Percentiles rank a stretch among this genome's conserved stretches.
Evolutionary conservation across 2,797 vertebrate species (phyloP).

Genomic region (Urocyon cinereoargenteus): DNA sequence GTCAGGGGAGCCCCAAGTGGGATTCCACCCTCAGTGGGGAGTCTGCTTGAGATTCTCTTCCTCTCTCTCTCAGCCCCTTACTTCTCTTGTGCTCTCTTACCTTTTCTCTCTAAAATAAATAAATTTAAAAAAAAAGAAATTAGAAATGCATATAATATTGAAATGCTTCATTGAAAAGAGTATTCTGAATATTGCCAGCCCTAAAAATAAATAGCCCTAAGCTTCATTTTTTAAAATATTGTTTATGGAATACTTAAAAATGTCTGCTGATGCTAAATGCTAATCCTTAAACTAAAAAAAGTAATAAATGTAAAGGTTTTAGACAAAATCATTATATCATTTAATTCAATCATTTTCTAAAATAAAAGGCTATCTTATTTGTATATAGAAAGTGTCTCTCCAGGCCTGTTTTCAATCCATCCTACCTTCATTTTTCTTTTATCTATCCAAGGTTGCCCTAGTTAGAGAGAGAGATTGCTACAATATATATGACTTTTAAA

Average conservation of each 20-base stretch:
- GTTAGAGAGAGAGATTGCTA: neutral
- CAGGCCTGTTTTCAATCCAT: neutral
- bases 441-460: neutral
- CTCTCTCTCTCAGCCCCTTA: neutral
- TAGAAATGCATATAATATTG: neutral
- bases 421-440: neutral
- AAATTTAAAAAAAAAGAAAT: neutral
- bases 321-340: neutral
- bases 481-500: conserved; percentile 38
- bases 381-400: neutral
- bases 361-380: neutral
- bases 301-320: neutral
- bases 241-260: neutral
- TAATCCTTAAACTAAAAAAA: neutral
- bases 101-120: neutral
- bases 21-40: neutral
- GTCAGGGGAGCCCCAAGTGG: neutral
- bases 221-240: neutral
- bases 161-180: neutral
- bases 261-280: neutral
- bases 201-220: neutral
- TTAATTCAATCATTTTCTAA: neutral
- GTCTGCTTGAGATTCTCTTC: neutral
- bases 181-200: neutral
- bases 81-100: neutral